These are phyloP conservation scores for Gambusia yucatana DNA, from an alignment of 2,797 vertebrate species.

Conservation along the genomic window DNA sequence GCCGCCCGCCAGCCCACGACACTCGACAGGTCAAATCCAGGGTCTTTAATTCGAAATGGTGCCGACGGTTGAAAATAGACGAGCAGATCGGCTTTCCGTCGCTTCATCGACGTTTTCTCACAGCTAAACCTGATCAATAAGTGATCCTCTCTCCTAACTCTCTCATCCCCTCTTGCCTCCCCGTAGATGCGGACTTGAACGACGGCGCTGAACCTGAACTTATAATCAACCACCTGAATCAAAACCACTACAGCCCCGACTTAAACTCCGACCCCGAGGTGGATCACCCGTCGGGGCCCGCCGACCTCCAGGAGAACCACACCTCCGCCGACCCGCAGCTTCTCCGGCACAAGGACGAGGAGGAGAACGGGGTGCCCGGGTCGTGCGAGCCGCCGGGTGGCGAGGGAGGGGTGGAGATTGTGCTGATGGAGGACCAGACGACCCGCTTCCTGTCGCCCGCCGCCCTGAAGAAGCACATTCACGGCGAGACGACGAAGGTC, in stretches of 20 bases:
- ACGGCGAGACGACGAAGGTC: constrained; percentile 87
- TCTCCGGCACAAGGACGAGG: constrained; percentile 25
- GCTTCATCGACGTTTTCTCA: neutral
- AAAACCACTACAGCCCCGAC: constrained; percentile 77
- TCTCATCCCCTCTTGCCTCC: neutral
- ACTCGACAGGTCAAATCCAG: constrained; percentile 54
- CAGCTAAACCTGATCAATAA: neutral
- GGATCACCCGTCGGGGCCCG: constrained; percentile 61
- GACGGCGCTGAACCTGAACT: constrained; percentile 76
- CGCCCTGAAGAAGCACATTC: constrained; percentile 85
- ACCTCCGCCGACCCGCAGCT: constrained; percentile 27
- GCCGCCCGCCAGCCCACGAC: constrained; percentile 73
- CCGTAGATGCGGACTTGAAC: constrained; percentile 78
- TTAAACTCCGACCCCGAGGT: constrained; percentile 68
- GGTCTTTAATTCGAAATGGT: neutral
- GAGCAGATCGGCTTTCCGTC: neutral
- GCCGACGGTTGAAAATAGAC: neutral
- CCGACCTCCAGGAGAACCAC: constrained; percentile 71
- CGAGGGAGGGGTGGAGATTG: constrained; percentile 71
- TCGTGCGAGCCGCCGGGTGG: constrained; percentile 70
- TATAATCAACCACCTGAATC: constrained; percentile 86
- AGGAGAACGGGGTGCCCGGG: constrained; percentile 72
- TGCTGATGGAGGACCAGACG: constrained; percentile 59
- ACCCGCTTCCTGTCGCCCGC: constrained; percentile 78
- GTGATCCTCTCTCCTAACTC: neutral